A percentile compares a stretch with the other conserved stretches of the same genome.
Conservation (phyloP, 1,140 invertebrate genomes). For the Tribolium castaneum region DNA sequence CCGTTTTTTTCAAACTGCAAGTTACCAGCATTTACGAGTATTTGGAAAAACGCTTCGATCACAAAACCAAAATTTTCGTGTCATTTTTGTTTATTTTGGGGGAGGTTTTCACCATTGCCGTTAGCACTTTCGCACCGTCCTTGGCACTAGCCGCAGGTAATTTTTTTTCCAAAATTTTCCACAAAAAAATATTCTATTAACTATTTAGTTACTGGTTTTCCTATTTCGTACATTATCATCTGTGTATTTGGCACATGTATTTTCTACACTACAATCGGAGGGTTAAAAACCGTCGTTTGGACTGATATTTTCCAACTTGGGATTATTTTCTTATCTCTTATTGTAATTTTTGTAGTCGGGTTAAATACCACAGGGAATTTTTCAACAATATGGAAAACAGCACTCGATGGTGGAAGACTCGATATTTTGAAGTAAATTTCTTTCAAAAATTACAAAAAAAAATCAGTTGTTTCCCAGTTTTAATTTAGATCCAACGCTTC, state of each 20-base stretch:
- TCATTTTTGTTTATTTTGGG: no score
- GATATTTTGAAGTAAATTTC: slow-evolving; percentile 55
- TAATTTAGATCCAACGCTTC: neutral
- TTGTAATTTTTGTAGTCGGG: slow-evolving; percentile 73
- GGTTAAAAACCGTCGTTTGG: slow-evolving; percentile 80
- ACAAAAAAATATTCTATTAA: no score
- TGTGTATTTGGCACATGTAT: slow-evolving; percentile 78
- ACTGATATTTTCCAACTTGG: slow-evolving; percentile 78
- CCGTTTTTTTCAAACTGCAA: no score
- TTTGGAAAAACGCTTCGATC: no score
- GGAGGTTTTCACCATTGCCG: no score
- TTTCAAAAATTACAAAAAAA: neutral
- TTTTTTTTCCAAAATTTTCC: no score
- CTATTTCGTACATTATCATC: no score
- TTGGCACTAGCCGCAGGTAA: no score
- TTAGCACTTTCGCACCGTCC: no score
- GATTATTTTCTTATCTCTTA: slow-evolving; percentile 75
- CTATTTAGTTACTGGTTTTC: no score
- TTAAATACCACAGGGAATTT: slow-evolving; percentile 74
- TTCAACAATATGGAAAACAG: slow-evolving; percentile 64
- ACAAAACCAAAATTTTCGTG: no score
- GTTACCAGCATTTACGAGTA: no score
- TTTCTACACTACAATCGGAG: slow-evolving; percentile 82
- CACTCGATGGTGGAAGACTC: slow-evolving; percentile 66
- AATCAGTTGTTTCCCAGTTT: neutral